phyloP scores from a whole-genome alignment of 2,113 vertebrate genomes.

The Oncorhynchus gorbuscha region DNA sequence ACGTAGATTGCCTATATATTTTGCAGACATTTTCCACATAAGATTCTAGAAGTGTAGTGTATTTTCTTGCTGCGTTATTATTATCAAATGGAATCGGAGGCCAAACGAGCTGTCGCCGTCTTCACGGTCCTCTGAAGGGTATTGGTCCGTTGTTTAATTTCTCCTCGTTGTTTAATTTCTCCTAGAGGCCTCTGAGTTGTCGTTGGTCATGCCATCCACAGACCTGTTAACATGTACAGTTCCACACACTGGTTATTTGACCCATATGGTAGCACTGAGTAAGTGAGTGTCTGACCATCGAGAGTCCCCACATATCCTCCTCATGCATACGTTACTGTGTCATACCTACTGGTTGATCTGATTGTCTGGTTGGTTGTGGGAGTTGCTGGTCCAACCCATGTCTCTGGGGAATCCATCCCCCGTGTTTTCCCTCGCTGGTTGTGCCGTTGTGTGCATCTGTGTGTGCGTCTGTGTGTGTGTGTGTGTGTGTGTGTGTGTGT shows the following conservation, averaged over 20 bases:
- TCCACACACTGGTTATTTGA: slow-evolving; percentile 16
- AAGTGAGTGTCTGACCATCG: slow-evolving; percentile 19
- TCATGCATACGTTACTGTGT: slow-evolving; percentile 26
- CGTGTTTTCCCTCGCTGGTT: slow-evolving; percentile 12
- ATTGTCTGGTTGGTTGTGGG: slow-evolving; percentile 37
- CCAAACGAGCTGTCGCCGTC: slow-evolving; percentile 27
- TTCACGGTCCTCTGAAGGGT: slow-evolving; percentile 28
- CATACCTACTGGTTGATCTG: slow-evolving; percentile 17
- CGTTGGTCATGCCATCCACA: slow-evolving; percentile 29
- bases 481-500: slow-evolving; percentile 10
- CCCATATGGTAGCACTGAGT: slow-evolving; percentile 31
- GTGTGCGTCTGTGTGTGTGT: slow-evolving; percentile 9
- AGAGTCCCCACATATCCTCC: slow-evolving; percentile 46
- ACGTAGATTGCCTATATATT: slow-evolving; percentile 74
- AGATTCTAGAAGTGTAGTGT: slow-evolving; percentile 59
- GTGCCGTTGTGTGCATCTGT: slow-evolving; percentile 1
- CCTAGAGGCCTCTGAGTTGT: slow-evolving; percentile 15
- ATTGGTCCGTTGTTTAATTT: slow-evolving; percentile 40
- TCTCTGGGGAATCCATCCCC: slow-evolving; percentile 32
- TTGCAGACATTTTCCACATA: slow-evolving; percentile 75
- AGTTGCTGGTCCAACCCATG: slow-evolving; percentile 61
- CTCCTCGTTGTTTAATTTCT: slow-evolving; percentile 45
- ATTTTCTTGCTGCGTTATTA: slow-evolving; percentile 36
- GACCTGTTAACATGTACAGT: slow-evolving; percentile 10
- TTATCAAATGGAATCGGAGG: slow-evolving; percentile 32